Evolutionary conservation across 2,113 vertebrate species (phyloP), one percentile per base, ranked within the genome.

Genomic region (Nestor notabilis): DNA sequence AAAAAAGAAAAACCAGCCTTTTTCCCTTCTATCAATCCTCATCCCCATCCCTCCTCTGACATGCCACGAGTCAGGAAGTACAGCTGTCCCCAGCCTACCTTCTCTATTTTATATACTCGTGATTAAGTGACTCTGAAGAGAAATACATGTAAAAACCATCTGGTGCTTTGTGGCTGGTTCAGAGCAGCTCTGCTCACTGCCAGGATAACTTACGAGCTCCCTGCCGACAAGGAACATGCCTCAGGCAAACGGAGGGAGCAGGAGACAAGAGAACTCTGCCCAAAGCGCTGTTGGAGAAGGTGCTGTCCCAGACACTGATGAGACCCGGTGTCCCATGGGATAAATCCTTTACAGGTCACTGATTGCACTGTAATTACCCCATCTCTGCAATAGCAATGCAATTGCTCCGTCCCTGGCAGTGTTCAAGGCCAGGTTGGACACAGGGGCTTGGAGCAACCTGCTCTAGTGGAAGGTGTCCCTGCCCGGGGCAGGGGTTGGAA

Each of bases 121-220:
- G 95, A 95, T 94, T 84, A 96, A 96, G 75, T 90, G 92, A 91
- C 84, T 95, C 95, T n/a, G 84, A 91, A 94, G 92, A 90, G 82
- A 83, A 89, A 89, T 65, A 21, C 87, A 55, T 31, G 90, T 87
- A 39, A 94, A 93, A 96, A 97, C 91, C 92, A 94, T 84, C 53
- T 84, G 95, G 84, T 10, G 61, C 81, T 70, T 71, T 11, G n/a
- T 27, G 69, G 33, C 56, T 63, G 43, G 0, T 43, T 75, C 27
- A 0, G 25, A 81, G 69, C 3, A 0, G 29, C 82, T 87, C 56
- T 0, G 49, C 80, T 92, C 80, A 10, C 31, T 4, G 58, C 70
- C 82, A 9, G 0, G 65, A 85, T 79, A 79, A 92, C 43, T 96
- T 83, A 92, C 1, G 75, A 93, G 88, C 82, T 93, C 94, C 79